phyloP scores from a whole-genome alignment of 2,888 invertebrate species.

The Chymomyza caudatula region DNA sequence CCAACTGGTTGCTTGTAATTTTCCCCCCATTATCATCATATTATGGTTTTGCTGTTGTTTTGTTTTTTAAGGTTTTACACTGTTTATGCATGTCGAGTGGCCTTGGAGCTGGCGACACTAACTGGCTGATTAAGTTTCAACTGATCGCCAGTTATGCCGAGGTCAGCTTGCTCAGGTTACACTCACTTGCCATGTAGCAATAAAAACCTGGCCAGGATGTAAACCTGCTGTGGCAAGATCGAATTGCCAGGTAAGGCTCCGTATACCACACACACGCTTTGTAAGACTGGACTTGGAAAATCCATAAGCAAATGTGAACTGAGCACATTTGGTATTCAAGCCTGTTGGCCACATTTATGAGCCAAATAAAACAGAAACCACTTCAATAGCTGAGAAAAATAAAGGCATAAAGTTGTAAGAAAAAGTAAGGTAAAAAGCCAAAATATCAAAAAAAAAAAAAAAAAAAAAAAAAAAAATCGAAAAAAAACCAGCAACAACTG shows the following conservation, averaged over 20 bases:
- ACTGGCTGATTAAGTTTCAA: constrained; percentile 48
- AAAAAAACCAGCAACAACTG: constrained; percentile 59
- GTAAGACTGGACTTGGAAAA: neutral
- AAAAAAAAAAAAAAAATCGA: constrained; percentile 9
- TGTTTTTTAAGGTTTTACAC: neutral
- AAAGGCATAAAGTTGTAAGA: constrained; percentile 44
- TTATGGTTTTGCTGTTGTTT: neutral
- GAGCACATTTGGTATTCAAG: constrained; percentile 33
- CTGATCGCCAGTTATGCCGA: constrained; percentile 58
- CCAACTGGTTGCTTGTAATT: neutral
- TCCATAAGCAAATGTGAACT: neutral
- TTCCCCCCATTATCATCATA: neutral
- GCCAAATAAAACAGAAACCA: constrained; percentile 15
- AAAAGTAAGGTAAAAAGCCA: constrained; percentile 33
- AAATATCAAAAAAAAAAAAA: neutral
- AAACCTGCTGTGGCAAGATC: neutral
- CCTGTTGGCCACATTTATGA: constrained; percentile 33
- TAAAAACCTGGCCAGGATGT: neutral
- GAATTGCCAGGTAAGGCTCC: constrained; percentile 31
- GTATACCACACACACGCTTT: too few species aligned
- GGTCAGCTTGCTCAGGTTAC: constrained; percentile 68
- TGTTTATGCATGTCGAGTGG: neutral
- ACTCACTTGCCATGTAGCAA: too few species aligned
- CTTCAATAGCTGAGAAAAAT: constrained; percentile 11
- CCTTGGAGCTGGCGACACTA: neutral